phyloP scores from a whole-genome alignment of 2,888 invertebrate genomes.

The Diplolepis rosae region DNA sequence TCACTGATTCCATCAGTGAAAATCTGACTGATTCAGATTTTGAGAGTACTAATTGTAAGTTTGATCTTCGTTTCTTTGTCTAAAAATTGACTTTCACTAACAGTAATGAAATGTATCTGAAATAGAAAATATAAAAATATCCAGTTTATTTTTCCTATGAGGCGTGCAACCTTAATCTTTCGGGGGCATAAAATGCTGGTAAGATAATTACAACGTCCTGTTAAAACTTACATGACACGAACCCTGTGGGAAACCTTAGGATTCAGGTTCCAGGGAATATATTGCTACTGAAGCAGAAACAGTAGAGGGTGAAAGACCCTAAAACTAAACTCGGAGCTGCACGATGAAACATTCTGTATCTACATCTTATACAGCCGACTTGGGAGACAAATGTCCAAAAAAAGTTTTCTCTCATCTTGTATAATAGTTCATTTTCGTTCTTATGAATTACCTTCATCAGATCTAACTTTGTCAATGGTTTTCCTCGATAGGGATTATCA shows the following conservation, averaged over 20 bases:
- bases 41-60: too few relatives aligned
- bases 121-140: too few relatives aligned
- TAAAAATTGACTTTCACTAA: too few relatives aligned
- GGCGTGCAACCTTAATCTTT: background rate
- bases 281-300: constrained; percentile 13
- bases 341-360: background rate
- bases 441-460: background rate
- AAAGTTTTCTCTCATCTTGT: background rate
- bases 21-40: too few relatives aligned
- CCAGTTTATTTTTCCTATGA: too few relatives aligned
- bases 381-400: background rate
- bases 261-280: constrained; percentile 12
- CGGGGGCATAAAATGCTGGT: background rate
- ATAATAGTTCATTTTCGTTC: background rate
- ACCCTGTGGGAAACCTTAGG: constrained; percentile 14
- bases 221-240: constrained; percentile 9
- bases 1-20: too few relatives aligned
- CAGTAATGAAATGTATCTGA: too few relatives aligned
- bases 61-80: too few relatives aligned
- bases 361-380: background rate
- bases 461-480: background rate
- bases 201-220: constrained; percentile 9
- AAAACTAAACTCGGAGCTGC: background rate
- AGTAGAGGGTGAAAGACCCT: constrained; percentile 24
- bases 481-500: background rate